Percentiles rank a stretch among this genome's conserved stretches.
These are phyloP conservation scores for Merluccius polli DNA, from an alignment of 2,797 vertebrate species.

Conservation along the genomic window DNA sequence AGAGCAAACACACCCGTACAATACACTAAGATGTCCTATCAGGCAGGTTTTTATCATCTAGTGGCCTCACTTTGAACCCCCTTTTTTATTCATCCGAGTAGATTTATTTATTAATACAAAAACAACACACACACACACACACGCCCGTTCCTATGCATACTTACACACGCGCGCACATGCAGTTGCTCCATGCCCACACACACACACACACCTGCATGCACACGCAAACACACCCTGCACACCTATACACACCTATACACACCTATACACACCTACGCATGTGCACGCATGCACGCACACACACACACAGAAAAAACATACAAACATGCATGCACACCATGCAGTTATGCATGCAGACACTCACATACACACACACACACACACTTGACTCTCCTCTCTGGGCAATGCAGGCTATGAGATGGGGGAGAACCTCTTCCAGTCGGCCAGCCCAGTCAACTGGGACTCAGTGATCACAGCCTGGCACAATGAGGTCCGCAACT, in stretches of 20 bases:
- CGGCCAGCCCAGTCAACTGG: conserved; percentile 20
- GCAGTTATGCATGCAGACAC: background rate
- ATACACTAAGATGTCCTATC: background rate
- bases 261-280: background rate
- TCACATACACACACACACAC: conserved; percentile 19
- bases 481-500: conserved; percentile 59
- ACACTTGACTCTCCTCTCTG: conserved; percentile 29
- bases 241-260: background rate
- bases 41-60: background rate
- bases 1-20: background rate
- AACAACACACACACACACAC: background rate
- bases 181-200: too few species aligned
- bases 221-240: background rate
- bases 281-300: background rate
- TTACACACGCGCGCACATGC: background rate
- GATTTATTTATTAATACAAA: background rate
- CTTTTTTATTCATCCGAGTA: background rate
- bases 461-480: conserved; percentile 45
- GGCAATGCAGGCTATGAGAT: conserved; percentile 62
- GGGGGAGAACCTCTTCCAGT: conserved; percentile 69
- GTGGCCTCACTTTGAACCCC: background rate
- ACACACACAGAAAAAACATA: too few species aligned
- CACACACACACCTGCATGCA: too few species aligned
- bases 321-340: background rate
- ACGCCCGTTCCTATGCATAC: background rate